Evolutionary conservation across 2,113 vertebrate species (phyloP), one percentile per base, ranked within the genome.

Genomic region (Passer domesticus): DNA sequence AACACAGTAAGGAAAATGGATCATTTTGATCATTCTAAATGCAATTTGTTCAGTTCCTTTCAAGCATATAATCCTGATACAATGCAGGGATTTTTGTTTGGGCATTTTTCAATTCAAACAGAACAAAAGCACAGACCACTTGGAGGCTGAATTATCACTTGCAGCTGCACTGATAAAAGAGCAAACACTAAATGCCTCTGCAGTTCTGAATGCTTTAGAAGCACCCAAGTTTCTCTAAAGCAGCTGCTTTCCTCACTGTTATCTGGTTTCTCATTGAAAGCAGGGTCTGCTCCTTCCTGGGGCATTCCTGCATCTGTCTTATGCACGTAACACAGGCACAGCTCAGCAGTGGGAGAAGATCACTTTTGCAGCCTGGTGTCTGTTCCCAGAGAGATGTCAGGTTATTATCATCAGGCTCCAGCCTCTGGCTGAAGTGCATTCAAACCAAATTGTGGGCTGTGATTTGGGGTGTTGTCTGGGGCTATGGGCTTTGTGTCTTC

Each of bases 141-240:
- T 92, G 96, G 96, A 97, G 95, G 96, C 53, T 96, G 97, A 96
- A 94, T 95, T 93, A 69, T 98, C 97, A 98, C 96, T 97, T 97
- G 94, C 97, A 98, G 97, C 97, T 97, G 96, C 97, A 79, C 96
- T 97, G 98, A 98, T 98, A 98, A 98, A 97, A 97, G 96, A 95
- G 90, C 95, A 96, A 96, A 94, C 92, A 95, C 94, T 96, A 97
- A 97, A 97, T 92, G 96, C 96, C 92, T 97, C 89, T 22, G 49
- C 91, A 92, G 64, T 91, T 88, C 83, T 63, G 95, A 97, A 96
- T 88, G 90, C 94, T 96, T 96, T 84, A 82, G 95, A 91, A 92
- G 95, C 93, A 95, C 50, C 76, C 87, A 95, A 96, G 96, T 96
- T 96, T 97, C 94, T 94, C 93, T 87, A 93, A 94, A 94, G 96